Base-by-base conservation (phyloP, 2,888 invertebrate genomes). In the Coleophora flavipennella region DNA sequence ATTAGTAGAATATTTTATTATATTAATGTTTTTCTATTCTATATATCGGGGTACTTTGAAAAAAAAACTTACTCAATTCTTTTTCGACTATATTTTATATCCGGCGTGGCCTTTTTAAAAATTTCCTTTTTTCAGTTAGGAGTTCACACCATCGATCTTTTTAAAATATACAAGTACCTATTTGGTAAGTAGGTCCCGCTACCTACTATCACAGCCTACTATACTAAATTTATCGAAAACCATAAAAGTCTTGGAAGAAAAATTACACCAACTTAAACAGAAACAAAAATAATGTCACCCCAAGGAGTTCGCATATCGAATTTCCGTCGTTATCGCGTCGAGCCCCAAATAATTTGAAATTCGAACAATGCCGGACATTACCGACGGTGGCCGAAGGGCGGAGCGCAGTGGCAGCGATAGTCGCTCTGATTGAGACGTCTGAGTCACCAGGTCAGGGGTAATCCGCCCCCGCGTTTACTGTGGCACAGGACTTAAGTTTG, bases 401-500 rank as follows among this genome's bases (percentile, higher is more conserved):
- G 35, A 29, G 27, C 20, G 45, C 49, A 47, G 49, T 55, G 48
- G 20, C 20, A 47, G 49, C 48, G 43, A 45, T 29, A n/a, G 49
- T 46, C 40, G 48, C 45, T 57, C 55, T 59, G 70, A 77, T 78
- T 73, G 76, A 78, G 76, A 66, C 65, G 64, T 68, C 55, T 57
- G 62, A 74, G 78, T 74, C 75, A 78, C 73, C 62, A 59, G 78
- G 79, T 80, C 79, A 79, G 69, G 74, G 74, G 59, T 65, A 66
- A 65, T 64, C 67, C 70, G 59, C 73, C 72, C 67, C 62, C 52
- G 61, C 55, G 48, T 58, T 68, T 62, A 59, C 52, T 55, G 49
- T 50, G 48, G 41, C 20, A 20, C 20, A 20, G 20, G 20, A 20
- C 51, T 44, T 34, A 47, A 41, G 40, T 38, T 45, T 29, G 36